Conservation (phyloP, 2,797 vertebrate genomes). For the Ctenopoma multispine region DNA sequence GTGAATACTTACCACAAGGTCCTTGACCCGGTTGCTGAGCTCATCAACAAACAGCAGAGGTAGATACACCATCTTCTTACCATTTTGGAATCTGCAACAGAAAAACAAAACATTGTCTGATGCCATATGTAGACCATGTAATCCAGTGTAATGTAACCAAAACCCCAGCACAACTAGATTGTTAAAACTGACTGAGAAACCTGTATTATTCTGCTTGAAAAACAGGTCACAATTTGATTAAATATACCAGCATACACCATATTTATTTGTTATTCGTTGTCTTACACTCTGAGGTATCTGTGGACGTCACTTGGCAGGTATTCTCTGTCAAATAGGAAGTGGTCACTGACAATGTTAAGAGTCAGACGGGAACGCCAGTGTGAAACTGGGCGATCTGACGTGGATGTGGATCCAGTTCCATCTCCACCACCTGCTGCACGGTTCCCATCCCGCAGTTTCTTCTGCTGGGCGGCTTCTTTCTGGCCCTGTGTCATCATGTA, state of each 20-base stretch:
- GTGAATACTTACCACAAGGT: constrained; percentile 77
- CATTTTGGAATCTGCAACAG: constrained; percentile 89
- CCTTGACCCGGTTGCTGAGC: constrained; percentile 97
- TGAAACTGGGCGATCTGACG: constrained; percentile 84
- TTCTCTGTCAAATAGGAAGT: constrained; percentile 93
- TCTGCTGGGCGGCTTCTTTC: constrained; percentile 55
- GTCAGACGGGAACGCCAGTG: constrained; percentile 96
- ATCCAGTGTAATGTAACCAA: neutral
- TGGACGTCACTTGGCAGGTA: constrained; percentile 94
- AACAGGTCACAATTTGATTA: too few relatives aligned
- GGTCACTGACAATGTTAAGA: constrained; percentile 92
- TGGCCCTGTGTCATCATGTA: constrained; percentile 34
- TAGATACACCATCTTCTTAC: constrained; percentile 95
- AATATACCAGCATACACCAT: too few relatives aligned
- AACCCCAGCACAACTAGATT: neutral
- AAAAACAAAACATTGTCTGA: constrained; percentile 1
- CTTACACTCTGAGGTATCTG: constrained; percentile 96
- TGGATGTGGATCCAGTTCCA: constrained; percentile 29
- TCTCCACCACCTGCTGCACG: constrained; percentile 27
- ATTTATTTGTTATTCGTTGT: neutral
- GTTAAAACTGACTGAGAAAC: neutral
- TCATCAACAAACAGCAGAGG: constrained; percentile 99
- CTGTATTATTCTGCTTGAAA: neutral
- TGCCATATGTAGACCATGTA: neutral
- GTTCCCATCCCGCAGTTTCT: constrained; percentile 27